phyloP scores from a whole-genome alignment of 2,113 vertebrate species.

The Pseudois nayaur region DNA sequence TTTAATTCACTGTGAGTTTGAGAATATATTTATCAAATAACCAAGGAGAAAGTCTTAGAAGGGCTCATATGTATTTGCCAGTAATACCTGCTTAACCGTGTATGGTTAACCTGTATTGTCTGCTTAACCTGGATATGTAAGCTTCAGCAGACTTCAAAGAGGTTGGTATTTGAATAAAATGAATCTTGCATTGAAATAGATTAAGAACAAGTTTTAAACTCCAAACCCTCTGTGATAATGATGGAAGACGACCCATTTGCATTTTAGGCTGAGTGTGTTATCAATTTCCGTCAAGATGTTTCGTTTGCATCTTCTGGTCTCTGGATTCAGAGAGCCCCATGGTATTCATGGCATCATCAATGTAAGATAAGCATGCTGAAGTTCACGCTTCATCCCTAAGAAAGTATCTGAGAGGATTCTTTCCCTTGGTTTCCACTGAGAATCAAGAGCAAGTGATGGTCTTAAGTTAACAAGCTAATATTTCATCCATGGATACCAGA shows the following conservation, averaged over 20 bases:
- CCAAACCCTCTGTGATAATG: background rate
- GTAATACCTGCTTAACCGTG: background rate
- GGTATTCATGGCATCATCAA: constrained; percentile 43
- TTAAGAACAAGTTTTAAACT: constrained; percentile 42
- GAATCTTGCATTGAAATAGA: constrained; percentile 20
- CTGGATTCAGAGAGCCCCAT: background rate
- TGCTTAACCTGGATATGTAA: background rate
- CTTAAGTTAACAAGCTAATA: constrained; percentile 86
- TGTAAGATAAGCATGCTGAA: constrained; percentile 63
- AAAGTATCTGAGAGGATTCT: constrained; percentile 74
- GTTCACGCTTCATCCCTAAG: constrained; percentile 53
- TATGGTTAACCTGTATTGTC: background rate
- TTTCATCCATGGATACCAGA: constrained; percentile 86
- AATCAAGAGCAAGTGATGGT: constrained; percentile 79
- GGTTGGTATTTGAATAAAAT: constrained; percentile 43
- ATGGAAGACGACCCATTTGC: constrained; percentile 15
- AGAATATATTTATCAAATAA: constrained; percentile 2
- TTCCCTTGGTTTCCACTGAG: constrained; percentile 70
- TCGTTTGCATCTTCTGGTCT: background rate
- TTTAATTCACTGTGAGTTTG: background rate
- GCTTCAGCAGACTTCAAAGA: background rate
- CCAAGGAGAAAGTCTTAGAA: background rate
- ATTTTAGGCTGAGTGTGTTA: constrained; percentile 41
- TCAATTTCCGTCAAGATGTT: constrained; percentile 35
- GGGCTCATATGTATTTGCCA: background rate